phyloP scores from a whole-genome alignment of 2,888 invertebrate species.

The Ophion obscuratus region DNA sequence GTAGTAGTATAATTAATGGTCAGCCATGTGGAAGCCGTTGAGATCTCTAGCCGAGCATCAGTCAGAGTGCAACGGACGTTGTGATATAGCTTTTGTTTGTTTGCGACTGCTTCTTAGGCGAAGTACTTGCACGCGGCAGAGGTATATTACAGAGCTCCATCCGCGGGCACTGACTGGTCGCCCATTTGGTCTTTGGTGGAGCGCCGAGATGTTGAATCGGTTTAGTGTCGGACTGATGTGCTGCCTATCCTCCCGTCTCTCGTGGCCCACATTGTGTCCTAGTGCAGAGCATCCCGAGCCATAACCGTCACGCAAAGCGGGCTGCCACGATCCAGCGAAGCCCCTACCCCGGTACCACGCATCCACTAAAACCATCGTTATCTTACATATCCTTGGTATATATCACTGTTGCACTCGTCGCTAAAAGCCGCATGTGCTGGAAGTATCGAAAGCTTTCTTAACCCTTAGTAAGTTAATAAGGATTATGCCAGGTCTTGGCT shows the following conservation, averaged over 20 bases:
- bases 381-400: slow-evolving; percentile 41
- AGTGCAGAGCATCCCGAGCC: slow-evolving; percentile 70
- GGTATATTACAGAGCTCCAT: slow-evolving; percentile 57
- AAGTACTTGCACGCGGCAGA: slow-evolving; percentile 56
- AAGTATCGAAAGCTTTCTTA: too few species aligned
- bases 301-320: slow-evolving; percentile 32
- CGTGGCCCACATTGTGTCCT: slow-evolving; percentile 77
- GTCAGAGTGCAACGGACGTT: slow-evolving; percentile 55
- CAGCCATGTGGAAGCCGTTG: slow-evolving; percentile 25
- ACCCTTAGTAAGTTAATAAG: too few species aligned
- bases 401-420: slow-evolving; percentile 14
- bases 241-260: slow-evolving; percentile 66
- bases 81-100: slow-evolving; percentile 70
- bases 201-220: slow-evolving; percentile 45
- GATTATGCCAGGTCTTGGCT: too few species aligned
- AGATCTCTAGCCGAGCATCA: slow-evolving; percentile 34
- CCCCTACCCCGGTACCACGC: slow-evolving; percentile 24
- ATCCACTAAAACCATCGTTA: slow-evolving; percentile 47
- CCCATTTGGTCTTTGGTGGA: slow-evolving; percentile 21
- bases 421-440: not conserved
- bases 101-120: slow-evolving; percentile 76
- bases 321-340: slow-evolving; percentile 13
- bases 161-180: slow-evolving; percentile 33
- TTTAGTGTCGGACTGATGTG: slow-evolving; percentile 72
- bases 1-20: slow-evolving; percentile 51